Conservation (phyloP, 2,888 invertebrate genomes). For the Zhuqinia jingwanae region DNA sequence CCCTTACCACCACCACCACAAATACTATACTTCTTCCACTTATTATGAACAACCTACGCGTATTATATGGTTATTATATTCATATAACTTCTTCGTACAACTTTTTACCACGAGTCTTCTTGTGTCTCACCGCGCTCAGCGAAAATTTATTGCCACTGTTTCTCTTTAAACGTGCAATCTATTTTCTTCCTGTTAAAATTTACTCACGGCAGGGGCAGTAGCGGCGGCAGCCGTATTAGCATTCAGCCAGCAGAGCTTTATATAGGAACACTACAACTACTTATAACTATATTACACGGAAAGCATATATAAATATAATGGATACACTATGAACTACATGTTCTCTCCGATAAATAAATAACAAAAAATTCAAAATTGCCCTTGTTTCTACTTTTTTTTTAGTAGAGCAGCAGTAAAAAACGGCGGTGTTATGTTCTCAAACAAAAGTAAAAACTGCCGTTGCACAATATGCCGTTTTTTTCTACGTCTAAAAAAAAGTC, state of each 20-base stretch:
- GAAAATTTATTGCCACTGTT: constrained; percentile 56
- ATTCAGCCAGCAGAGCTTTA: not conserved
- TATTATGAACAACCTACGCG: not conserved
- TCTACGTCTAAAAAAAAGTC: not conserved
- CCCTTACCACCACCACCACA: not conserved
- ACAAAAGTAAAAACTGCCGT: not conserved
- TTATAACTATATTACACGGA: no score
- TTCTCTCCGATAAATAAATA: constrained; percentile 44
- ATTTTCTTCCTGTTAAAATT: constrained; percentile 52
- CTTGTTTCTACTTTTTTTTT: constrained; percentile 44
- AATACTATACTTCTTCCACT: no score
- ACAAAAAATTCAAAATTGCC: constrained; percentile 46
- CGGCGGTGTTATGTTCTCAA: not conserved
- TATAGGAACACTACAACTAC: not conserved
- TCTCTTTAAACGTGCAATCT: constrained; percentile 50
- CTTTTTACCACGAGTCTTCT: not conserved
- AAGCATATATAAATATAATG: no score
- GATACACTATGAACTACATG: no score
- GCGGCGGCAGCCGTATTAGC: not conserved
- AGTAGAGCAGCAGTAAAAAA: constrained; percentile 23
- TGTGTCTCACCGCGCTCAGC: constrained; percentile 21
- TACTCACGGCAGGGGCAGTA: constrained; percentile 37
- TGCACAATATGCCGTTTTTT: constrained; percentile 17
- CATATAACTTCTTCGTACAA: not conserved
- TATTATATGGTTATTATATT: not conserved